Conservation (phyloP, 2,113 vertebrate genomes). For the Cyanoderma ruficeps region DNA sequence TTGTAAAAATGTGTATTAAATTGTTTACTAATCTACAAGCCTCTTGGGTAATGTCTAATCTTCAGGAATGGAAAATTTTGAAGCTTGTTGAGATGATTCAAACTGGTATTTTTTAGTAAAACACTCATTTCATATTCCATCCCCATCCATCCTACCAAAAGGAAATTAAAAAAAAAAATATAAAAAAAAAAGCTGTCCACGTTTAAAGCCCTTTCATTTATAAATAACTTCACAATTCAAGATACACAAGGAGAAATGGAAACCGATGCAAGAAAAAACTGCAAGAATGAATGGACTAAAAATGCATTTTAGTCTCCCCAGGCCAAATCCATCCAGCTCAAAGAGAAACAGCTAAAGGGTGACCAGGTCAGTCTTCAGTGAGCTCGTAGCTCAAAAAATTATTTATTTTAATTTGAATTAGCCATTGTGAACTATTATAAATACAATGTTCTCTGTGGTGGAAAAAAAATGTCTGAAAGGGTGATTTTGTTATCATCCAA, state of each 20-base stretch:
- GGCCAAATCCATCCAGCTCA: not conserved
- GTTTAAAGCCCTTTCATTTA: slow-evolving; percentile 28
- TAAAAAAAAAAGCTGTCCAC: not conserved
- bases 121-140: not conserved
- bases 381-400: not conserved
- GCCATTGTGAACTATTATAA: not conserved
- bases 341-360: not conserved
- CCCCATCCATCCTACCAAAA: not conserved
- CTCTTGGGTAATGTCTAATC: not conserved
- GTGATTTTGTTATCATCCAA: not conserved
- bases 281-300: not conserved
- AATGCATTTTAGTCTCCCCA: not conserved
- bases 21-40: not conserved
- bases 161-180: not conserved
- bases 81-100: not conserved
- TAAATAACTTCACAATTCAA: slow-evolving; percentile 23
- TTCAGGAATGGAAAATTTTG: not conserved
- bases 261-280: not conserved
- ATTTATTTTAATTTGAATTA: not conserved
- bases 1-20: not conserved
- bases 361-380: not conserved
- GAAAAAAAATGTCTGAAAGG: not conserved
- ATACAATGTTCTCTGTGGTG: not conserved
- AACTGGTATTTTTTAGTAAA: not conserved
- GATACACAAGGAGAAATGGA: not conserved